A percentile compares a stretch with the other conserved stretches of the same genome.
These are phyloP conservation scores for Calidris pugnax DNA, from an alignment of 2,113 vertebrate species.

Conservation along the genomic window DNA sequence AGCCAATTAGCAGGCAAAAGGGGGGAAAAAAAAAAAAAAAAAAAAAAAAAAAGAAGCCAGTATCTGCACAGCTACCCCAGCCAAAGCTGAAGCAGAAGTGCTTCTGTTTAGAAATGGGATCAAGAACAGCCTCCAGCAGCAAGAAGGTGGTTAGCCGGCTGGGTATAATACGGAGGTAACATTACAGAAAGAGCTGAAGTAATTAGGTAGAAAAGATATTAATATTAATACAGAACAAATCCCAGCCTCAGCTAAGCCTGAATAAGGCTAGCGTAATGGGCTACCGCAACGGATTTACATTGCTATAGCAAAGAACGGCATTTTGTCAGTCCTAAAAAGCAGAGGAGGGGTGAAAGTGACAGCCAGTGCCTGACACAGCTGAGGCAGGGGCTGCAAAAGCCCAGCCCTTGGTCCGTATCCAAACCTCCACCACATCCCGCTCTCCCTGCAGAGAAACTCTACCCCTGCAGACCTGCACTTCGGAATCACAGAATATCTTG, in stretches of 20 bases:
- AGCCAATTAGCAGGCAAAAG: conserved; percentile 81
- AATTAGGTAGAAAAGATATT: conserved; percentile 18
- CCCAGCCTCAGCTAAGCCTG: background rate
- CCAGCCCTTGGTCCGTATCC: fast-evolving
- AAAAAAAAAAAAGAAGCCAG: background rate
- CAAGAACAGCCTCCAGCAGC: conserved; percentile 68
- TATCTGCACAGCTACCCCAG: conserved; percentile 54
- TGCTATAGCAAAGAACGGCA: background rate
- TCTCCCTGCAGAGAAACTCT: background rate
- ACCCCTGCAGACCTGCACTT: background rate
- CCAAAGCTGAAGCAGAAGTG: conserved; percentile 67
- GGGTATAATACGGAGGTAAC: background rate
- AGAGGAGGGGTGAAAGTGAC: background rate
- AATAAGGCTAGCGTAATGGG: background rate
- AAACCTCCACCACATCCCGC: background rate
- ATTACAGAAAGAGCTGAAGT: background rate
- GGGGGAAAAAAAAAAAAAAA: background rate
- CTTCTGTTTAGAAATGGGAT: conserved; percentile 79
- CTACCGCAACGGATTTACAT: background rate
- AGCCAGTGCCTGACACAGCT: background rate
- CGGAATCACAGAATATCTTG: fast-evolving
- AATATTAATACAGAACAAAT: conserved; percentile 15
- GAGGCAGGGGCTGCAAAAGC: background rate
- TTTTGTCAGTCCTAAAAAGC: background rate
- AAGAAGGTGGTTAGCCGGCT: conserved; percentile 31